phyloP scores from a whole-genome alignment of 2,797 vertebrate species.

The Naso thynnoides region DNA sequence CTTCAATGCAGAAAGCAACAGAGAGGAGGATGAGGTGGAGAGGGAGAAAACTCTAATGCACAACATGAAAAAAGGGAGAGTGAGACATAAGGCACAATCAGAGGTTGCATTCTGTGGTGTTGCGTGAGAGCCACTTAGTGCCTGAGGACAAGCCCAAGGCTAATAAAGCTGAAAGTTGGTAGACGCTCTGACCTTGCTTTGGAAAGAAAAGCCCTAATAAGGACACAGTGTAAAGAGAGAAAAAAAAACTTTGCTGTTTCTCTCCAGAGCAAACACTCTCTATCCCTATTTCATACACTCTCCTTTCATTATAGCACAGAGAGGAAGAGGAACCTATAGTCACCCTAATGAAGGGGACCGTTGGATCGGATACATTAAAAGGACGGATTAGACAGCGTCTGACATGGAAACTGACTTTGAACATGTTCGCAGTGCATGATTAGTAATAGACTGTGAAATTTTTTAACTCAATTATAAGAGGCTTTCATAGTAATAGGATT shows the following conservation, averaged over 20 bases:
- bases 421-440: conserved; percentile 73
- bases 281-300: conserved; percentile 69
- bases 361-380: conserved; percentile 75
- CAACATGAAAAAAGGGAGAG: conserved; percentile 69
- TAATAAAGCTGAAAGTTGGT: conserved; percentile 82
- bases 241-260: conserved; percentile 69
- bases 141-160: conserved; percentile 80
- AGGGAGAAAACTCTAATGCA: conserved; percentile 60
- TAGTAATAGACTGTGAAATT: conserved; percentile 78
- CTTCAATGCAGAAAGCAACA: conserved; percentile 71
- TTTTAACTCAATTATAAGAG: conserved; percentile 76
- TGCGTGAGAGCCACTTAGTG: conserved; percentile 75
- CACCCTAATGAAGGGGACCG: conserved; percentile 75
- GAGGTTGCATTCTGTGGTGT: conserved; percentile 72
- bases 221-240: conserved; percentile 74
- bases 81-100: conserved; percentile 78
- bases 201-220: conserved; percentile 81
- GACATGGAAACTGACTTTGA: conserved; percentile 80
- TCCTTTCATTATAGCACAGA: conserved; percentile 75
- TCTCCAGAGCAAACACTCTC: conserved; percentile 76
- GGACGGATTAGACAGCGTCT: conserved; percentile 75
- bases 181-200: conserved; percentile 80
- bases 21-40: conserved; percentile 63
- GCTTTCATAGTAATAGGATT: conserved; percentile 78
- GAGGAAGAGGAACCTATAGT: conserved; percentile 72